Conservation (phyloP, 2,888 invertebrate species). For the Eristalis intricaria region DNA sequence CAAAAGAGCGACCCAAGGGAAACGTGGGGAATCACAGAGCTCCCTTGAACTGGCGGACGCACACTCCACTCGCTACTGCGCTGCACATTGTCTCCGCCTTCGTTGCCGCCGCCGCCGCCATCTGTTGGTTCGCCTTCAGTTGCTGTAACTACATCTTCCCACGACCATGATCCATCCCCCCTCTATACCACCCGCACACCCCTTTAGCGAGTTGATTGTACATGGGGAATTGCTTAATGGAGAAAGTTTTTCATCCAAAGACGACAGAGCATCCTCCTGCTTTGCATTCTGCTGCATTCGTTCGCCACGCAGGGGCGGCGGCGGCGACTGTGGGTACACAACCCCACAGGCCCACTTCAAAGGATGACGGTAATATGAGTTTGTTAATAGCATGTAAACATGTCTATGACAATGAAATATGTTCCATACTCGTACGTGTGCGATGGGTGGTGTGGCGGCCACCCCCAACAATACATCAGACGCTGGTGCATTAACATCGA, state of each 20-base stretch:
- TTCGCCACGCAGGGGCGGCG: background rate
- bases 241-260: conserved; percentile 52
- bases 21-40: background rate
- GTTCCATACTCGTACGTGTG: conserved; percentile 3
- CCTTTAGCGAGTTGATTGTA: background rate
- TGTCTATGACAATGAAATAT: conserved; percentile 41
- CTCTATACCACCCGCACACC: no score
- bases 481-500: conserved; percentile 14
- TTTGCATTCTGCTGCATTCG: conserved; percentile 27
- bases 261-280: conserved; percentile 9
- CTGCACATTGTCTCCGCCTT: conserved; percentile 18
- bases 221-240: conserved; percentile 62
- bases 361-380: conserved; percentile 35
- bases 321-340: background rate
- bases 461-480: conserved; percentile 30
- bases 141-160: background rate
- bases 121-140: conserved; percentile 17
- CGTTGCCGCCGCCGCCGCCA: background rate
- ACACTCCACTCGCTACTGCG: background rate
- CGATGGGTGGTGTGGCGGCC: background rate
- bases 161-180: background rate
- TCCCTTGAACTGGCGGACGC: background rate
- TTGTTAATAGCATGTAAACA: conserved; percentile 65
- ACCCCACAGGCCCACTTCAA: background rate
- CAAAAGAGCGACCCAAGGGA: background rate